These are phyloP conservation scores for Anthonomus grandis DNA, from an alignment of 1,140 invertebrate genomes.

Conservation along the genomic window DNA sequence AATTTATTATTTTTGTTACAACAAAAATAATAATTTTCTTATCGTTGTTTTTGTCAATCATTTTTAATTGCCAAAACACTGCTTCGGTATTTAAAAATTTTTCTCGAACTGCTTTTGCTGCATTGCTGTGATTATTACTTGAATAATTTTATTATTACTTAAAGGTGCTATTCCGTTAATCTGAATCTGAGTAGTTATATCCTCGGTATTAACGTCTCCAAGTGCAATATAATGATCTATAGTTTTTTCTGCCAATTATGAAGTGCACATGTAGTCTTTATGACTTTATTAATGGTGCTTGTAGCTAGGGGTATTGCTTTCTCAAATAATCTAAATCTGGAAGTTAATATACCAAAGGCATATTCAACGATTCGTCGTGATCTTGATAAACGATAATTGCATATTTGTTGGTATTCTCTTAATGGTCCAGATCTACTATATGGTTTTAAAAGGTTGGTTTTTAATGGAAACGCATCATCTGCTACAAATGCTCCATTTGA, in stretches of 20 bases:
- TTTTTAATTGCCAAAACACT: neutral
- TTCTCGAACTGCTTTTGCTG: slow-evolving; percentile 2
- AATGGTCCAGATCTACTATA: slow-evolving; percentile 1
- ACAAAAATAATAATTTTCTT: slow-evolving; percentile 2
- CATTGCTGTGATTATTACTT: neutral
- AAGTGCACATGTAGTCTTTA: too few relatives aligned
- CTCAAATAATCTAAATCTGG: slow-evolving; percentile 4
- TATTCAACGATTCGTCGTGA: neutral
- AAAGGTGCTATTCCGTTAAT: neutral
- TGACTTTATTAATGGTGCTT: too few relatives aligned
- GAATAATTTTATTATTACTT: slow-evolving; percentile 3
- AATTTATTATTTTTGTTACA: too few relatives aligned
- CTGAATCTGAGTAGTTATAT: neutral
- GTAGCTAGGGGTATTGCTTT: neutral
- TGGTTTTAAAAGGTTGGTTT: slow-evolving; percentile 3
- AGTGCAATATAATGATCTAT: too few relatives aligned
- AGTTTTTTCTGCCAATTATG: too few relatives aligned
- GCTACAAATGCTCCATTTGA: slow-evolving; percentile 6
- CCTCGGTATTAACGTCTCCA: too few relatives aligned
- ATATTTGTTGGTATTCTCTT: slow-evolving; percentile 4
- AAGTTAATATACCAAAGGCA: neutral
- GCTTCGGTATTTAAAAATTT: neutral
- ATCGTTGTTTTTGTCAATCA: neutral
- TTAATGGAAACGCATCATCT: slow-evolving; percentile 6
- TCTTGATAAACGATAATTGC: slow-evolving; percentile 3